Percentiles rank a stretch among this genome's conserved stretches.
phyloP scores from a whole-genome alignment of 2,797 vertebrate species.

The Microhierax caerulescens region DNA sequence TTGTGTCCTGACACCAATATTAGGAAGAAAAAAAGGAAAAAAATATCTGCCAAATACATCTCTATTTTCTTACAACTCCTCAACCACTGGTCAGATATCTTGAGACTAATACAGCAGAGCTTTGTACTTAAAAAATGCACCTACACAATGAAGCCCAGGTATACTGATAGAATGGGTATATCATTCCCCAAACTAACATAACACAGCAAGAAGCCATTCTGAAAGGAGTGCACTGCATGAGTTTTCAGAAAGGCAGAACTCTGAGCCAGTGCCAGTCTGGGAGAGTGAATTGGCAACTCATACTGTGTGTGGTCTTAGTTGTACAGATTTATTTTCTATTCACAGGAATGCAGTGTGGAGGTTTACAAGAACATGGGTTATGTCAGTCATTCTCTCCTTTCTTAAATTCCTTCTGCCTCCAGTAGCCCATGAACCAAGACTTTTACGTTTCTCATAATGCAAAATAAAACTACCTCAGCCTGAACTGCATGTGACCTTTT shows the following conservation, averaged over 20 bases:
- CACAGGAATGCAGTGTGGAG: neutral
- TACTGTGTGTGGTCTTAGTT: constrained; percentile 12
- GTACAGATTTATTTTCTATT: constrained; percentile 34
- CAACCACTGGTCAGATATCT: neutral
- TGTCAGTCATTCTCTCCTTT: constrained; percentile 44
- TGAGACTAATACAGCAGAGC: neutral
- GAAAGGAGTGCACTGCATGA: neutral
- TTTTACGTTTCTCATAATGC: neutral
- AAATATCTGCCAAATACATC: neutral
- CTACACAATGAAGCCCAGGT: neutral
- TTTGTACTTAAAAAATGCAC: neutral
- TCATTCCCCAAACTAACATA: neutral
- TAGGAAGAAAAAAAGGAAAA: too few relatives aligned
- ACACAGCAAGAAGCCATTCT: neutral
- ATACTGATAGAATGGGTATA: neutral
- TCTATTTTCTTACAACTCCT: neutral
- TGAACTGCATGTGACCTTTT: constrained; percentile 52
- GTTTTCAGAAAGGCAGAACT: neutral
- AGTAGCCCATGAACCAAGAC: constrained; percentile 8
- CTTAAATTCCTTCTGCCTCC: constrained; percentile 22
- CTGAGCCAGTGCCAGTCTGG: neutral
- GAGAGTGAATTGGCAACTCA: neutral
- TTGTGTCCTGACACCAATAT: neutral
- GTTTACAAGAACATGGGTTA: constrained; percentile 46
- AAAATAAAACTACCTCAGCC: constrained; percentile 50